phyloP scores from a whole-genome alignment of 2,888 invertebrate species.

The Bruchidius siliquastri region DNA sequence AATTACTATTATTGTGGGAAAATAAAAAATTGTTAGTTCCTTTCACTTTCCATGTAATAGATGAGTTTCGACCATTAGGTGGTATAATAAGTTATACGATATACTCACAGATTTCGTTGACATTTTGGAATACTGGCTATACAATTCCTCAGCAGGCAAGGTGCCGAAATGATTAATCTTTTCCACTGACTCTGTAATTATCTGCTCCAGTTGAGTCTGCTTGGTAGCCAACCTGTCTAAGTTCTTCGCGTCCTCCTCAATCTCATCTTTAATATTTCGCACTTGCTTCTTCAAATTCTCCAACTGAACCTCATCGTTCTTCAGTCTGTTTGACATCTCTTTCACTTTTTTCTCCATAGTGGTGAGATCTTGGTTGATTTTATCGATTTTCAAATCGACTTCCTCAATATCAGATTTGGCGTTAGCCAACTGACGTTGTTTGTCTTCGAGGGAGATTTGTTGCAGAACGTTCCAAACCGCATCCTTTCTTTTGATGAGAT shows the following conservation, averaged over 20 bases:
- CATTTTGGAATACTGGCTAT: conserved; percentile 72
- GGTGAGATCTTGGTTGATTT: conserved; percentile 75
- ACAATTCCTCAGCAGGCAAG: conserved; percentile 87
- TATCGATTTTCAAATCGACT: conserved; percentile 75
- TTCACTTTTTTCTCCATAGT: conserved; percentile 76
- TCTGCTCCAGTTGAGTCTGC: conserved; percentile 86
- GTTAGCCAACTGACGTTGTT: conserved; percentile 81
- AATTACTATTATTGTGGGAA: too few relatives aligned
- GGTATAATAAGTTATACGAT: background rate
- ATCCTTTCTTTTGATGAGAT: conserved; percentile 74
- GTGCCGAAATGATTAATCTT: conserved; percentile 96
- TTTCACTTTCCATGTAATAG: too few relatives aligned
- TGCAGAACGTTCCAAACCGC: conserved; percentile 57
- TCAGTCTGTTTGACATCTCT: conserved; percentile 63
- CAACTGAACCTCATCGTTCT: conserved; percentile 66
- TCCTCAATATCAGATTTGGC: conserved; percentile 74
- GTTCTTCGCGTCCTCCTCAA: conserved; percentile 93
- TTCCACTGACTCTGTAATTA: conserved; percentile 90
- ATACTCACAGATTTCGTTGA: conserved; percentile 63
- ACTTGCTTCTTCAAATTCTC: conserved; percentile 84
- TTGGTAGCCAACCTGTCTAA: conserved; percentile 94
- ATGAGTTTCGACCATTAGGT: too few relatives aligned
- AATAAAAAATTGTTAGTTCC: too few relatives aligned
- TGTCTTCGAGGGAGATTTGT: conserved; percentile 92
- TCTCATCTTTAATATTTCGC: conserved; percentile 88